A percentile compares a stretch with the other conserved stretches of the same genome.
Conservation (phyloP, 2,113 vertebrate genomes). For the Percina caprodes region DNA sequence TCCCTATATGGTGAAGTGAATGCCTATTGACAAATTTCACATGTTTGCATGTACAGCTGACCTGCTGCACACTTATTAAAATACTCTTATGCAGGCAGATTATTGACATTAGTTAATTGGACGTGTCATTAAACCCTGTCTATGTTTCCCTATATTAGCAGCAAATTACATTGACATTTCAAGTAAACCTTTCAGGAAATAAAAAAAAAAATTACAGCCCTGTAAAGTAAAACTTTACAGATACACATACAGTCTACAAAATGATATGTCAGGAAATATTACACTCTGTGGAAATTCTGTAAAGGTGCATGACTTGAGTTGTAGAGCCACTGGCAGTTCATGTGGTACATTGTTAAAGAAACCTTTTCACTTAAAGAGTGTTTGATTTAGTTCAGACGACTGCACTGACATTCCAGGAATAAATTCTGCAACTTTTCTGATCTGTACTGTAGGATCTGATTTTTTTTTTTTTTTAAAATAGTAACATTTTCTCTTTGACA, state of each 20-base stretch:
- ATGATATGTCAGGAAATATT: neutral
- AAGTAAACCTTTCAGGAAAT: neutral
- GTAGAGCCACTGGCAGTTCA: neutral
- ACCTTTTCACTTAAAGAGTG: neutral
- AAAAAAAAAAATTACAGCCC: neutral
- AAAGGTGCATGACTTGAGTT: neutral
- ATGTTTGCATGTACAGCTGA: neutral
- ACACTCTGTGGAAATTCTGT: neutral
- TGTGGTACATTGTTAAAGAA: neutral
- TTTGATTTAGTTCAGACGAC: neutral
- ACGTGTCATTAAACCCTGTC: neutral
- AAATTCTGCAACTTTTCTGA: neutral
- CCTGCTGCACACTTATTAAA: neutral
- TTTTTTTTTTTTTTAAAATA: conserved; percentile 3
- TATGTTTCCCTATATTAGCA: neutral
- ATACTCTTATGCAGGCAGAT: neutral
- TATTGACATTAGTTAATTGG: neutral
- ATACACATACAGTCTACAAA: neutral
- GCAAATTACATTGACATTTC: neutral
- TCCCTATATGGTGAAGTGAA: neutral
- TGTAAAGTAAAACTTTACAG: neutral
- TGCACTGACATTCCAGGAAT: neutral
- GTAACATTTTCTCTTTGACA: conserved; percentile 2
- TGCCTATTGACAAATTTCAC: too few relatives aligned
- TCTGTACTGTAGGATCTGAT: conserved; percentile 2